Percentiles rank a stretch among this genome's conserved stretches.
These are phyloP conservation scores for Fissipunctia ypsillon DNA, from an alignment of 2,888 invertebrate genomes.

Conservation along the genomic window DNA sequence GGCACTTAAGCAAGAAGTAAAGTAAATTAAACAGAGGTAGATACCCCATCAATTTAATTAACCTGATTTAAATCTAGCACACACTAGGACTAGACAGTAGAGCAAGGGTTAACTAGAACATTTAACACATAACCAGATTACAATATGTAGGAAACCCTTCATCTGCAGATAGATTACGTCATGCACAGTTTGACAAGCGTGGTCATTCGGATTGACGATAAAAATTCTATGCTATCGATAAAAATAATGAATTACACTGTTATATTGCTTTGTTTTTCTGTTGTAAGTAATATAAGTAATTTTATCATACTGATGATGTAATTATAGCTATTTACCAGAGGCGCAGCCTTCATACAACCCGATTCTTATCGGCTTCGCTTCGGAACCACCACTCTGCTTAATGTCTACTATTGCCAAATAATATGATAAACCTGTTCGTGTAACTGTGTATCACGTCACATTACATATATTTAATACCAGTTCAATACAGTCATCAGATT, in stretches of 20 bases:
- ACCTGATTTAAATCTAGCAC: neutral
- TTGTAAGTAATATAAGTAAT: neutral
- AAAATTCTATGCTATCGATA: conserved; percentile 25
- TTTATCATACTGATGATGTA: too few species aligned
- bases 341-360: too few species aligned
- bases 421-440: too few species aligned
- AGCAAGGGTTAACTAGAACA: conserved; percentile 13
- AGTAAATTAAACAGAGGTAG: neutral
- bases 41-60: neutral
- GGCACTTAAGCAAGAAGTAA: neutral
- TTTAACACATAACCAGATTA: neutral
- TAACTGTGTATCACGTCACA: too few species aligned
- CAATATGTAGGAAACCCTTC: conserved; percentile 19
- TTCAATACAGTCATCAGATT: too few species aligned
- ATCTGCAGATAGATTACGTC: conserved; percentile 18
- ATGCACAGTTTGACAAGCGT: conserved; percentile 3
- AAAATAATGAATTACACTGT: conserved; percentile 18
- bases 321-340: too few species aligned
- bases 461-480: too few species aligned
- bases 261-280: neutral
- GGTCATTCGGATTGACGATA: neutral
- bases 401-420: too few species aligned
- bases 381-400: too few species aligned
- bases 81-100: neutral
- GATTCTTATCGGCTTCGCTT: too few species aligned